Conservation (phyloP, 1,140 invertebrate species). For the Drosophila obscura region DNA sequence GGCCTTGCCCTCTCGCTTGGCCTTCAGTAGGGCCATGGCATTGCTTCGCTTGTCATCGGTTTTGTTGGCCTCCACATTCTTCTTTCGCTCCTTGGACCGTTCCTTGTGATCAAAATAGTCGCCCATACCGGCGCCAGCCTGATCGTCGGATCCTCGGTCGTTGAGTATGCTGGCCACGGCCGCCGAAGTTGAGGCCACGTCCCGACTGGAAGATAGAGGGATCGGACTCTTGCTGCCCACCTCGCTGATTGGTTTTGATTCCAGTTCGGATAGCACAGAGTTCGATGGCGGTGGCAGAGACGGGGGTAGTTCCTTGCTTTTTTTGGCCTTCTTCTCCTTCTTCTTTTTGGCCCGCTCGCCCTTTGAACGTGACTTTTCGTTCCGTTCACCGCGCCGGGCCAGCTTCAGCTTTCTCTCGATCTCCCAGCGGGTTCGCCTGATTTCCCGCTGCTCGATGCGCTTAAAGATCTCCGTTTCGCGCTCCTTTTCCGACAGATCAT, state of each 20-base stretch:
- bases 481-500: constrained; percentile 98
- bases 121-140: constrained; percentile 32
- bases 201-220: constrained; percentile 25
- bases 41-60: constrained; percentile 94
- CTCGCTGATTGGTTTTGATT: constrained; percentile 29
- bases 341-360: constrained; percentile 87
- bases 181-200: constrained; percentile 54
- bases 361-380: constrained; percentile 85
- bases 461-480: constrained; percentile 98
- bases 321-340: constrained; percentile 84
- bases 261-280: constrained; percentile 2
- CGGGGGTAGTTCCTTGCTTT: constrained; percentile 37
- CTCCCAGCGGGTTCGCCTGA: constrained; percentile 97
- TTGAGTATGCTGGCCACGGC: constrained; percentile 26
- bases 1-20: constrained; percentile 90
- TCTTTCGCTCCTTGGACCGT: constrained; percentile 91
- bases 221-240: constrained; percentile 48
- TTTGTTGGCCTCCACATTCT: constrained; percentile 94
- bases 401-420: constrained; percentile 97
- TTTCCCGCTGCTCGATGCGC: constrained; percentile 95
- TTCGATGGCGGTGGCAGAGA: constrained; percentile 69
- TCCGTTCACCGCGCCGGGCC: constrained; percentile 92
- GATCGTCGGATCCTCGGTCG: constrained; percentile 41
- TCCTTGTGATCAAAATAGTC: constrained; percentile 84
- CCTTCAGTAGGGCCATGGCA: constrained; percentile 95